Base-by-base conservation (phyloP, 2,888 invertebrate species). In the Cybosia mesomella region DNA sequence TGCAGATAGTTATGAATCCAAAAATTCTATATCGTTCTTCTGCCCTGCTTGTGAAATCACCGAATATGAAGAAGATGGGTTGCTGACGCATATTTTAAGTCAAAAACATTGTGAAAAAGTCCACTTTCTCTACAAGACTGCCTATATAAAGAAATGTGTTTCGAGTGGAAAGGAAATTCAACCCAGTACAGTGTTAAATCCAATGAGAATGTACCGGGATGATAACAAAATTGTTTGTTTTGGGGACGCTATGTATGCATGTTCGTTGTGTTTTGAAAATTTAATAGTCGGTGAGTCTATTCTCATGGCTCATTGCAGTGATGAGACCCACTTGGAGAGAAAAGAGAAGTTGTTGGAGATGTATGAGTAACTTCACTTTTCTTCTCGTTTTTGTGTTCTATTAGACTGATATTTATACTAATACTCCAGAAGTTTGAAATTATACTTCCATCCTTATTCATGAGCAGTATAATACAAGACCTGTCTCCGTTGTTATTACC, bases 221-320 rank as follows among this genome's bases (percentile, higher is more conserved):
- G 90, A 89, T 2, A 95, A 95, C 73, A 95, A 95, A 75, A 93
- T 95, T 49, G 94, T 95, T 0, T 95, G 95, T 67, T 95, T 95
- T 1, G 95, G 95, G 0, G 94, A 95, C 78, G 92, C 92, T 0
- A 74, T 89, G 75, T 95, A 92, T 3, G 95, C 95, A 9, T 95
- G 95, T 65, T 89, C 95, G 0, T 75, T 95, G 1, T 95, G 95
- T 77, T 94, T 95, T 65, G 94, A 94, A 60, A 92, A 90, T 75
- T 70, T 88, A 8, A 95, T 95, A 0, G 74, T 91, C 0, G 95
- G 95, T 0, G 95, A 95, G 72, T 94, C 94, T 0, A 82, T 94
- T 0, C 73, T 95, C 2, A 95, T 95, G 91, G 87, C 88, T 0
- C 95, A 95, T 62, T 94, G 94, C 54, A 71, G 82, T 0, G 89